phyloP scores from a whole-genome alignment of 2,113 vertebrate species.

The Sus scrofa region T2T-Sscrofa CM000818.6:129596001-129596500 shows the following conservation, averaged over 20 bases:
- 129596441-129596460: neutral
- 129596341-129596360: neutral
- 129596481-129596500: rapidly evolving
- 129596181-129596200: neutral
- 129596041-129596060: neutral
- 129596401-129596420: rapidly evolving
- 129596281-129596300: neutral
- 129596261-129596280: neutral
- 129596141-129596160: neutral
- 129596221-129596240: no score
- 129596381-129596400: rapidly evolving
- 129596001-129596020: neutral
- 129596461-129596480: neutral
- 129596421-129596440: neutral
- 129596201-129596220: neutral
- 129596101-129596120: neutral
- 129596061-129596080: neutral
- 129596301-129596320: neutral
- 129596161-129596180: neutral
- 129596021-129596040: neutral
- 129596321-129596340: neutral
- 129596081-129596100: neutral
- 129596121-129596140: rapidly evolving
- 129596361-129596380: neutral
- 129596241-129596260: neutral